Base-by-base conservation (phyloP, 1,140 invertebrate genomes). In the Agrypnia vestita region DNA sequence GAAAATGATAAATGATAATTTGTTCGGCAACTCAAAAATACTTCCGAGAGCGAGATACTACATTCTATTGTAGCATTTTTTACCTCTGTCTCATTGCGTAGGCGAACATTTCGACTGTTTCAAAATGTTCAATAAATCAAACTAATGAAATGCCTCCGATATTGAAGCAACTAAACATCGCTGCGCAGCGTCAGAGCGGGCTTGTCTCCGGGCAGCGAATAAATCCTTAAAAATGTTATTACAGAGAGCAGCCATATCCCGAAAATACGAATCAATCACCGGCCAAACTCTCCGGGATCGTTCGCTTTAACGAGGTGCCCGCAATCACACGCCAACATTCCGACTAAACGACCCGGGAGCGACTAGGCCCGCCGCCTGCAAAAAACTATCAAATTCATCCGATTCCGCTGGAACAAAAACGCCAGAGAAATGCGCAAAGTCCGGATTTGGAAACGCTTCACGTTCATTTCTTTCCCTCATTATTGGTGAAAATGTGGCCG, bases 311-410 rank as follows among this genome's bases (percentile, higher is more conserved):
- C 82, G 82, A 83, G 82, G 82, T 83, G 82, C 44, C 79, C 67
- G 55, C 82, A 80, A 83, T 83, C 82, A 83, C 82, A 83, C 82
- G 82, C 76, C 76, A 79, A 76, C 78, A 80, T 83, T 78, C 82
- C 82, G 15, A n/a, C 19, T 72, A 17, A 25, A 64, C 47, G 61
- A 72, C 69, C 21, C 25, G 59, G 8, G 43, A 49, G n/a, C n/a
- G 13, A 44, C 53, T 79, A 80, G 79, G 64, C 71, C 35, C 71
- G 19, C 73, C 49, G 43, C 76, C 25, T 21, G 71, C 75, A 80
- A 83, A 82, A 83, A 83, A 83, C 82, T 79, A 80, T 76, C 75
- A 78, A 82, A 80, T 82, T 82, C 78, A 76, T 76, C 12, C 74
- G 64, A 79, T 79, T 49, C 79, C 64, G 46, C 47, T 62, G 72